A percentile compares a stretch with the other conserved stretches of the same genome.
phyloP scores from a whole-genome alignment of 2,888 invertebrate species.

The Adelognathus sp. region DNA sequence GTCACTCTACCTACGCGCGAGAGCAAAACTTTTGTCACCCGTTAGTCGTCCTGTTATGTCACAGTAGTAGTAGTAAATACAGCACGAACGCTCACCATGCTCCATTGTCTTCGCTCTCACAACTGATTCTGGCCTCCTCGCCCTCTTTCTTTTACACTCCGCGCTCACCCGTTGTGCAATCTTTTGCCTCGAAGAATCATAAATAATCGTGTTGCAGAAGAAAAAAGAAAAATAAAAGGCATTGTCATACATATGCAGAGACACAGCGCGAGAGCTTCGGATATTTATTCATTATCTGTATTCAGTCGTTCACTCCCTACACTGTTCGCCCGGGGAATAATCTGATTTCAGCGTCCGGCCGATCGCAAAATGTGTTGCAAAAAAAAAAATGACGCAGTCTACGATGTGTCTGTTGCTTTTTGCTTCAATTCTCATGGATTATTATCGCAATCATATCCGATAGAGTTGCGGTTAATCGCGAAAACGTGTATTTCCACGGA shows the following conservation, averaged over 20 bases:
- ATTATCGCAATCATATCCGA: constrained; percentile 4
- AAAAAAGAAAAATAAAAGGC: constrained; percentile 14
- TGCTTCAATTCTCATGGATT: background rate
- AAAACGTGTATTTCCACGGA: background rate
- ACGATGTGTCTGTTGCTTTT: background rate
- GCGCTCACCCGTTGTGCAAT: constrained; percentile 51
- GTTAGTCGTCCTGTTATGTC: constrained; percentile 64
- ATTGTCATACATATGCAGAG: constrained; percentile 51
- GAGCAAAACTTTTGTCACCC: constrained; percentile 71
- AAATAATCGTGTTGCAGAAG: constrained; percentile 49
- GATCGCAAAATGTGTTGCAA: constrained; percentile 10
- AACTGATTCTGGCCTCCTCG: constrained; percentile 37
- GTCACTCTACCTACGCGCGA: constrained; percentile 59
- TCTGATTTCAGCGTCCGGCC: constrained; percentile 31
- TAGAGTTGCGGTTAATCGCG: constrained; percentile 5
- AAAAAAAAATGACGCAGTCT: constrained; percentile 20
- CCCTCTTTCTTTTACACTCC: constrained; percentile 46
- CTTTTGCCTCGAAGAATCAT: constrained; percentile 48
- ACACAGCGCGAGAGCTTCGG: constrained; percentile 44
- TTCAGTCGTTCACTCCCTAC: constrained; percentile 31
- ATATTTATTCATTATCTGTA: constrained; percentile 56
- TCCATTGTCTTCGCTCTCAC: constrained; percentile 54
- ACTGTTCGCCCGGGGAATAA: constrained; percentile 12
- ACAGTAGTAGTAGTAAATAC: constrained; percentile 31
- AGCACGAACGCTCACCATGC: constrained; percentile 39